Conservation (phyloP, 2,797 vertebrate species). For the Saxicola maurus region DNA sequence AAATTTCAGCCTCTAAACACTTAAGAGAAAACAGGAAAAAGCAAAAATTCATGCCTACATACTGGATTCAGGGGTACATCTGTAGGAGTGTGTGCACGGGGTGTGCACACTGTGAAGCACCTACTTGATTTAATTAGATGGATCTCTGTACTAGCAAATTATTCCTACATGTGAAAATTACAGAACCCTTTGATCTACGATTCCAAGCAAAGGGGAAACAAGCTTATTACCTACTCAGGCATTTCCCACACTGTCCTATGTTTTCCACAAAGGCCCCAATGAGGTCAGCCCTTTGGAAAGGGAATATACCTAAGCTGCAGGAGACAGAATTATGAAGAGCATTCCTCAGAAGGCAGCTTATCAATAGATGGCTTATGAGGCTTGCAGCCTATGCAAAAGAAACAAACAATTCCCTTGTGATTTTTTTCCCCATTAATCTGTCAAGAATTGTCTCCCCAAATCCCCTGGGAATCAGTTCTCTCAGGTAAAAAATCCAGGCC, state of each 20-base stretch:
- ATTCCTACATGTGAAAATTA: not conserved
- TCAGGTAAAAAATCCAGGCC: not conserved
- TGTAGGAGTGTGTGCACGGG: rapidly evolving
- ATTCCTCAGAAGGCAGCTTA: not conserved
- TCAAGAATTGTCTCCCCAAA: not conserved
- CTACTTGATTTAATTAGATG: not conserved
- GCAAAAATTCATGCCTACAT: not conserved
- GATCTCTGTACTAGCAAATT: not conserved
- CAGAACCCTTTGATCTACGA: not conserved
- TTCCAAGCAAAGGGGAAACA: not conserved
- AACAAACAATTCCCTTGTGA: not conserved
- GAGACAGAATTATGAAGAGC: not conserved
- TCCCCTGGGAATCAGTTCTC: not conserved
- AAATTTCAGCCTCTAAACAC: not conserved
- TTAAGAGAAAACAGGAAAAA: not conserved
- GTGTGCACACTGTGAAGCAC: not conserved
- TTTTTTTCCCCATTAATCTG: not conserved
- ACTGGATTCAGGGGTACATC: not conserved
- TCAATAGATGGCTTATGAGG: not conserved
- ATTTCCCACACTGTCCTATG: not conserved
- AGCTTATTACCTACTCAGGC: not conserved
- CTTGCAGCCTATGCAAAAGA: not conserved
- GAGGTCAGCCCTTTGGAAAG: not conserved
- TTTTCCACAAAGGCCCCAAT: rapidly evolving
- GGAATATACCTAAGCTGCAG: not conserved